Conservation (phyloP, 2,888 invertebrate species). For the Aradus depressus region DNA sequence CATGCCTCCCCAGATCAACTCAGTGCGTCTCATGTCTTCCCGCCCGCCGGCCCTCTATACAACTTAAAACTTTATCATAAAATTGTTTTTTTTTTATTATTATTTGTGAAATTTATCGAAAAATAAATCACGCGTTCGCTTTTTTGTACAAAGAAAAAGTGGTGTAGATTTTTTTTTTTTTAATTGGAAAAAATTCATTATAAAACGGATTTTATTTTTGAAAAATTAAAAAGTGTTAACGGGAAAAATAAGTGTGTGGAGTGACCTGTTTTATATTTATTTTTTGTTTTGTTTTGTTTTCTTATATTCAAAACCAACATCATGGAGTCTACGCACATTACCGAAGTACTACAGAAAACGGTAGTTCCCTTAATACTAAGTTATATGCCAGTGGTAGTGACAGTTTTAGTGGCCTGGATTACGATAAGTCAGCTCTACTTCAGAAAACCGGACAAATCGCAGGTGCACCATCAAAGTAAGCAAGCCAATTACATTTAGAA, state of each 20-base stretch:
- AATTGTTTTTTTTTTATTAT: conserved; percentile 4
- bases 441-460: conserved; percentile 39
- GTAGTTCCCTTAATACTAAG: conserved; percentile 18
- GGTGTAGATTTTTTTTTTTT: too few relatives aligned
- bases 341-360: conserved; percentile 21
- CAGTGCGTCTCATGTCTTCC: too few relatives aligned
- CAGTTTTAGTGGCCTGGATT: conserved; percentile 22
- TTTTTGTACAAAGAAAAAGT: too few relatives aligned
- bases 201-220: too few relatives aligned
- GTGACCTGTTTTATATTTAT: too few relatives aligned
- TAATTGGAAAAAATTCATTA: too few relatives aligned
- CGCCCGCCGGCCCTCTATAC: conserved; percentile 7
- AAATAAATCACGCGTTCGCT: too few relatives aligned
- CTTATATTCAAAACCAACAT: too few relatives aligned
- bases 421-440: conserved; percentile 20
- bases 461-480: conserved; percentile 11
- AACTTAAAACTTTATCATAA: conserved; percentile 8
- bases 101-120: conserved; percentile 6
- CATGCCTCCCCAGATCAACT: too few relatives aligned
- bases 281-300: too few relatives aligned
- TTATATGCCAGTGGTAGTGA: conserved; percentile 21
- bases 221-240: too few relatives aligned
- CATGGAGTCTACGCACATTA: conserved; percentile 20
- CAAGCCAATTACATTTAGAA: neutral
- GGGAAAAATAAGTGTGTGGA: too few relatives aligned